A percentile compares a stretch with the other conserved stretches of the same genome.
Evolutionary conservation across 2,113 vertebrate genomes (phyloP).

Genomic region (Gymnobelideus leadbeateri): DNA sequence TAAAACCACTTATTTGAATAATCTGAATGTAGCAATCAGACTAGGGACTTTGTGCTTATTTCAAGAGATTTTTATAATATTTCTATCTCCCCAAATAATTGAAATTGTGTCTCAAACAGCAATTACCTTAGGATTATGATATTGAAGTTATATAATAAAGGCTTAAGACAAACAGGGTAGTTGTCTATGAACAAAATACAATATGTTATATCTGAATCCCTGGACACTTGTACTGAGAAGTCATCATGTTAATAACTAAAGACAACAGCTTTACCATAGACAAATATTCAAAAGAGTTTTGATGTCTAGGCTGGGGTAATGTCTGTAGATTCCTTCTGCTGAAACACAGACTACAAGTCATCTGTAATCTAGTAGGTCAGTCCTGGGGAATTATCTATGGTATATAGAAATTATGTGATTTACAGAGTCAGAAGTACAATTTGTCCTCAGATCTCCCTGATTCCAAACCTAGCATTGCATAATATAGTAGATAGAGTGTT

Average conservation of each 20-base stretch:
- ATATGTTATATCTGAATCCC: not conserved
- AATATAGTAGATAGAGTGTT: not conserved
- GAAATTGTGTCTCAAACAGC: constrained; percentile 16
- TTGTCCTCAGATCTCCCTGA: not conserved
- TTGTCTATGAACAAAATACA: not conserved
- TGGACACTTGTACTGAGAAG: not conserved
- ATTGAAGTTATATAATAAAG: not conserved
- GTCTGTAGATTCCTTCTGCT: not conserved
- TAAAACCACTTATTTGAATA: constrained; percentile 1
- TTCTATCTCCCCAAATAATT: constrained; percentile 8
- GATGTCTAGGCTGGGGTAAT: not conserved
- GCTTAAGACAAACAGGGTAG: not conserved
- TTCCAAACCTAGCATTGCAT: not conserved
- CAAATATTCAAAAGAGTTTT: not conserved
- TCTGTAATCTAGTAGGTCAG: not conserved
- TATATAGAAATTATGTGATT: not conserved
- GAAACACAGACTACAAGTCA: not conserved
- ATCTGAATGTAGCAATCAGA: not conserved
- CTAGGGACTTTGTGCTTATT: not conserved
- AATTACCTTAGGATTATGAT: not conserved
- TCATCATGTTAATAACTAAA: not conserved
- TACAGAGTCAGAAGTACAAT: not conserved
- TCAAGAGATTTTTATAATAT: constrained; percentile 5
- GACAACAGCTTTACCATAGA: not conserved
- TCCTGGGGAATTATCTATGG: not conserved